These are phyloP conservation scores for Gryon sp. DNA, from an alignment of 1,140 invertebrate species.

Conservation along the genomic window DNA sequence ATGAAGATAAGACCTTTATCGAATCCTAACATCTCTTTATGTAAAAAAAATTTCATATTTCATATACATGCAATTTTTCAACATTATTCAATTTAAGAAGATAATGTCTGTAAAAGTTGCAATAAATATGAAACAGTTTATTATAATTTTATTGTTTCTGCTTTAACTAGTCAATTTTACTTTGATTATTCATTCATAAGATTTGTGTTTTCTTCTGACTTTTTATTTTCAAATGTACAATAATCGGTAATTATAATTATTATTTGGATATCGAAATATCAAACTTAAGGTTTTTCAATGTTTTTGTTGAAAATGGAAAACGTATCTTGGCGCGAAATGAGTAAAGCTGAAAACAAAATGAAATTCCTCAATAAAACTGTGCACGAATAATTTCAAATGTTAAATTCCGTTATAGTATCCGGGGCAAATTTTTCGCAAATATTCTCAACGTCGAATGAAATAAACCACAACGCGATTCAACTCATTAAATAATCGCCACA, in stretches of 20 bases:
- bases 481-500: constrained; percentile 38
- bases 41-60: not conserved
- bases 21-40: not conserved
- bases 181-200: too few species aligned
- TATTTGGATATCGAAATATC: too few species aligned
- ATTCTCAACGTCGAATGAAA: constrained; percentile 21
- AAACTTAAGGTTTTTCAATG: too few species aligned
- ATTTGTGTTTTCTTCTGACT: too few species aligned
- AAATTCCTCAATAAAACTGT: not conserved
- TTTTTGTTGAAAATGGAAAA: too few species aligned
- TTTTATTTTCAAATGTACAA: too few species aligned
- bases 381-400: constrained; percentile 1
- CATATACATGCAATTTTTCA: not conserved
- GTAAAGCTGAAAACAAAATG: constrained; percentile 7
- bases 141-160: too few species aligned
- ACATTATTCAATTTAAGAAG: not conserved
- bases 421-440: constrained; percentile 16
- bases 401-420: constrained; percentile 1
- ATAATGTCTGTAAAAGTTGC: not conserved
- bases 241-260: too few species aligned
- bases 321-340: not conserved
- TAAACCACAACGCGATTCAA: constrained; percentile 23
- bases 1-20: not conserved
- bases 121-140: not conserved
- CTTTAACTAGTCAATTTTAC: too few species aligned